A percentile compares a stretch with the other conserved stretches of the same genome.
Conservation (phyloP, 37 sponge, comb jelly and placozoan species). For the Mnemiopsis leidyi region DNA sequence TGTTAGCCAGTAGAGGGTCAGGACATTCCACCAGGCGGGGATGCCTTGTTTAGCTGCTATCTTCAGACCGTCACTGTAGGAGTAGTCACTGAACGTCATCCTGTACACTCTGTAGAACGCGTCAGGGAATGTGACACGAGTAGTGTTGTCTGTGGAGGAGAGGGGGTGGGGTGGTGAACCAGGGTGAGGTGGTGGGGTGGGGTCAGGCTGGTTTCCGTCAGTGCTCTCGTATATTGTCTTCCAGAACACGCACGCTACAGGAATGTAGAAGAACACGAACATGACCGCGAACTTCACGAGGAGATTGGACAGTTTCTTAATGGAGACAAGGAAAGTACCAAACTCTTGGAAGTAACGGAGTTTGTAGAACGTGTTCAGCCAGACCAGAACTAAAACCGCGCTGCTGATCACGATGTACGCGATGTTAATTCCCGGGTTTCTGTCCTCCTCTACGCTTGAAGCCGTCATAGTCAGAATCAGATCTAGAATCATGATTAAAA, state of each 20-base stretch:
- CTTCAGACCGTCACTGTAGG: neutral
- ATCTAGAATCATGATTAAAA: neutral
- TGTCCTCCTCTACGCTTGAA: neutral
- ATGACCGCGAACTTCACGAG: neutral
- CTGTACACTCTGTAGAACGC: constrained; percentile 46
- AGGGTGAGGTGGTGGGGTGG: neutral
- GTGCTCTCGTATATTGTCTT: constrained; percentile 30
- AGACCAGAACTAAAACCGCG: neutral
- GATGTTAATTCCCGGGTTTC: neutral
- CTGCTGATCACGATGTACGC: neutral
- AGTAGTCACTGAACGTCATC: constrained; percentile 33
- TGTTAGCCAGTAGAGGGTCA: constrained; percentile 55
- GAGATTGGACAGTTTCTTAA: neutral
- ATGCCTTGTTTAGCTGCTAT: constrained; percentile 1
- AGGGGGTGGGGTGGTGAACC: neutral
- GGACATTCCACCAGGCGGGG: constrained; percentile 56
- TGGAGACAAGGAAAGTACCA: neutral
- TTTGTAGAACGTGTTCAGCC: constrained; percentile 14
- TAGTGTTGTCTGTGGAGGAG: neutral
- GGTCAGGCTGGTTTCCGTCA: neutral
- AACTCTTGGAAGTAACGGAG: constrained; percentile 15
- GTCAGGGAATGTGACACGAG: neutral
- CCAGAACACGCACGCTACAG: constrained; percentile 40
- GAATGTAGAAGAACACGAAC: constrained; percentile 42
- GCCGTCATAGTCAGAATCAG: neutral